Percentiles rank a stretch among this genome's conserved stretches.
Conservation (phyloP, 2,888 invertebrate genomes). For the Drosophila leonis region DNA sequence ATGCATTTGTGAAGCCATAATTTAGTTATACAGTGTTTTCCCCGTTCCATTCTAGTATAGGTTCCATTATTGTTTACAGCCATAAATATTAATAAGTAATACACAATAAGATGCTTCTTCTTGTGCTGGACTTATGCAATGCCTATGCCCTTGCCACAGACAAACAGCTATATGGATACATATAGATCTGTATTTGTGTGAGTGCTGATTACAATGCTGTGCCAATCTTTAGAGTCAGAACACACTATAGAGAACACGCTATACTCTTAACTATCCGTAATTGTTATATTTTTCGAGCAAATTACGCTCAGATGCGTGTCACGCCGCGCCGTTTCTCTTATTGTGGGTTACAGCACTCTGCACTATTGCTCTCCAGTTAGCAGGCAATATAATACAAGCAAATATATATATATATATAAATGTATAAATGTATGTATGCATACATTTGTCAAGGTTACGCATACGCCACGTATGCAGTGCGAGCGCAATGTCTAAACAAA, state of each 20-base stretch:
- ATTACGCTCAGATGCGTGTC: conserved; percentile 68
- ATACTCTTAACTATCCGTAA: conserved; percentile 69
- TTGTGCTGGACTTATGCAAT: conserved; percentile 29
- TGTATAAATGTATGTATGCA: conserved; percentile 15
- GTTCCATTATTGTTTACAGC: background rate
- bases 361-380: conserved; percentile 42
- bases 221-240: conserved; percentile 28
- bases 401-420: background rate
- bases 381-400: conserved; percentile 53
- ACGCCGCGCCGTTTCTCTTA: conserved; percentile 18
- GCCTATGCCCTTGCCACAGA: conserved; percentile 24
- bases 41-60: background rate
- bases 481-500: conserved; percentile 77
- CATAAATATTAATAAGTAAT: conserved; percentile 7
- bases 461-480: conserved; percentile 75
- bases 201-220: conserved; percentile 42
- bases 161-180: background rate
- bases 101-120: conserved; percentile 6
- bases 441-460: conserved; percentile 76
- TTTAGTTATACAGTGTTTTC: background rate
- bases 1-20: conserved; percentile 6
- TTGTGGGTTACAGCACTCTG: conserved; percentile 40
- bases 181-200: background rate
- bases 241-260: conserved; percentile 42
- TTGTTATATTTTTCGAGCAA: conserved; percentile 67